Evolutionary conservation across 2,797 vertebrate species (phyloP), one percentile per base, ranked within the genome.

Genomic region (Heterohyrax brucei): DNA sequence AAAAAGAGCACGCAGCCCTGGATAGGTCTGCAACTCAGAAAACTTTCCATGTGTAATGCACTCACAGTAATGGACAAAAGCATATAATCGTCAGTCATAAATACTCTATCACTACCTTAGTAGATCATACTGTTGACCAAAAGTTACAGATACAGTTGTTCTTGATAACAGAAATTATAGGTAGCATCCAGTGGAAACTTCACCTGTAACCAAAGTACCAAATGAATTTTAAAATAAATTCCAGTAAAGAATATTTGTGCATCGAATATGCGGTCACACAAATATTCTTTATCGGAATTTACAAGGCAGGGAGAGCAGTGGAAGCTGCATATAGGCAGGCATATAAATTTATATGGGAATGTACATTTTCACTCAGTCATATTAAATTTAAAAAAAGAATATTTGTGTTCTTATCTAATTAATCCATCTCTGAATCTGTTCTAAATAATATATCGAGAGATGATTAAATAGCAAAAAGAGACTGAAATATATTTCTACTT

Each of bases 391-490:
- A 6, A 79, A 72, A 76, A 84, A 46, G 14, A 94, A 85, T 26
- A 48, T 39, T 76, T 87, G 7, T 10, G 12, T 77, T 95, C 33
- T 87, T 68, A 94, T 39, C 46, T 19, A 85, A n/a, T 21, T 44
- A 92, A 76, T 61, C 28, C 62, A 96, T 70, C 46, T 30, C 68
- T 93, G 46, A 94, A 70, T 24, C 64, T 76, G 26, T 33, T 95
- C n/a, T 73, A 72, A 8, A 77, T 68, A 30, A 46, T n/a, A 87
- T 10, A 92, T 48, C 61, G 76, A 95, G 75, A 95, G 70, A 80
- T 61, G 70, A 92, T 78, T 91, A 88, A 95, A 95, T 76, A 94
- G 61, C 5, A 79, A 94, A 73, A 94, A 84, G 21, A 91, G 70
- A n/a, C 64, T 85, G 59, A 79, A 94, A 80, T 75, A 70, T 21